A percentile compares a stretch with the other conserved stretches of the same genome.
phyloP scores from a whole-genome alignment of 2,888 invertebrate species.

The Xylocampa areola region DNA sequence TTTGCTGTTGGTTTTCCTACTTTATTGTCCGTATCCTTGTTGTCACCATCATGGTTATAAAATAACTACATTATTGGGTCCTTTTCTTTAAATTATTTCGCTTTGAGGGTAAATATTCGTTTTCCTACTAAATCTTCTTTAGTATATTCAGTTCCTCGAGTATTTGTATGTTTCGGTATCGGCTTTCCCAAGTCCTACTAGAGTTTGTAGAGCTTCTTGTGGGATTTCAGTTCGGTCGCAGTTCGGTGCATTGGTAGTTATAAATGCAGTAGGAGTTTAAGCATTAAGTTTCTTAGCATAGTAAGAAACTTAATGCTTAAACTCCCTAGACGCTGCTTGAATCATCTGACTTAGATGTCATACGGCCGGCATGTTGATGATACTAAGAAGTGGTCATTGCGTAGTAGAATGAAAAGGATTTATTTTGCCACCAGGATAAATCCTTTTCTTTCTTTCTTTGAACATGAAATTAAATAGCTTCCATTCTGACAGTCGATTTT shows the following conservation, averaged over 20 bases:
- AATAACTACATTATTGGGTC: constrained; percentile 18
- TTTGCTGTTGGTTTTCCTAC: constrained; percentile 34
- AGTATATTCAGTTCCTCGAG: constrained; percentile 11
- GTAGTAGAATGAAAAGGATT: no score
- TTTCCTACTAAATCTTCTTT: constrained; percentile 3
- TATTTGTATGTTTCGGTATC: constrained; percentile 36
- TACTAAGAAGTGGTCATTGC: no score
- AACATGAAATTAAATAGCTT: no score
- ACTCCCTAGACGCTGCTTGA: no score
- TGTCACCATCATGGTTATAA: constrained; percentile 15
- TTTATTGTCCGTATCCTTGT: constrained; percentile 19
- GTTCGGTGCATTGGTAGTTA: constrained; percentile 39
- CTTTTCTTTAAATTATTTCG: constrained; percentile 20
- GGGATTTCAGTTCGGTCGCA: constrained; percentile 23
- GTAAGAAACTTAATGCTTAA: no score
- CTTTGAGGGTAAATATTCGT: constrained; percentile 13
- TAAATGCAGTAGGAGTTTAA: no score
- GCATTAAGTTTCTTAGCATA: no score
- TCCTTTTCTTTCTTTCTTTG: no score
- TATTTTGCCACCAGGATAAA: no score
- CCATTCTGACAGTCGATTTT: no score
- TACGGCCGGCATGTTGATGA: no score
- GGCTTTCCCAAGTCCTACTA: constrained; percentile 27
- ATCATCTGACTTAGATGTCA: no score
- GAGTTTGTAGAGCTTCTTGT: constrained; percentile 25